Evolutionary conservation across 2,113 vertebrate species (phyloP).

Genomic region (Sisor rabdophorus): DNA sequence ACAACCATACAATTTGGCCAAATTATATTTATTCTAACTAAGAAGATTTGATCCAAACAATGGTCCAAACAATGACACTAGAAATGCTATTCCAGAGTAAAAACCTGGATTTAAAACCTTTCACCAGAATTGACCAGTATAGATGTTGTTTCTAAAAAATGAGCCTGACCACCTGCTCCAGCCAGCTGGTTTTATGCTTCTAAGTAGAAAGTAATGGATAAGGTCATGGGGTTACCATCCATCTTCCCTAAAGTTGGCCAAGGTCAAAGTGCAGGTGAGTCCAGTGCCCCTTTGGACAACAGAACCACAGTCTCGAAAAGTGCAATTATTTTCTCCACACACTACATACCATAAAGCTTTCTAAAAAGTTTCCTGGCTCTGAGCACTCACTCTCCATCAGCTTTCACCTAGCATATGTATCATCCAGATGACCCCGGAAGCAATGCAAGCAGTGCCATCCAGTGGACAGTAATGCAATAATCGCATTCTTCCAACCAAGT

Average conservation of each 20-base stretch:
- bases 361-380: slow-evolving; percentile 12
- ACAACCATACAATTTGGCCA: not conserved
- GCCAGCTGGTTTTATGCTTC: slow-evolving; percentile 63
- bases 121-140: slow-evolving; percentile 31
- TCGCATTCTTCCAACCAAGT: slow-evolving; percentile 19
- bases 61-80: not conserved
- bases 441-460: slow-evolving; percentile 45
- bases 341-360: slow-evolving; percentile 22
- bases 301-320: slow-evolving; percentile 37
- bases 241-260: slow-evolving; percentile 58
- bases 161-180: slow-evolving; percentile 65
- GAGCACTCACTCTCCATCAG: slow-evolving; percentile 13
- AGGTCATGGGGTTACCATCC: slow-evolving; percentile 61
- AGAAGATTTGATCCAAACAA: not conserved
- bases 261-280: slow-evolving; percentile 66
- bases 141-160: slow-evolving; percentile 57
- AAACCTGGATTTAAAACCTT: not conserved
- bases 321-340: slow-evolving; percentile 33
- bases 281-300: slow-evolving; percentile 50
- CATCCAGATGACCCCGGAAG: slow-evolving; percentile 26
- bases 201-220: slow-evolving; percentile 57
- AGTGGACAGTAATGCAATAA: slow-evolving; percentile 36
- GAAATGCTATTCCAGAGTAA: not conserved
- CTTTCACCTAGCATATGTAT: slow-evolving; percentile 24
- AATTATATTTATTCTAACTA: not conserved